A percentile compares a stretch with the other conserved stretches of the same genome.
Conservation (phyloP, 2,113 vertebrate species). For the Platycercus adscitus region DNA sequence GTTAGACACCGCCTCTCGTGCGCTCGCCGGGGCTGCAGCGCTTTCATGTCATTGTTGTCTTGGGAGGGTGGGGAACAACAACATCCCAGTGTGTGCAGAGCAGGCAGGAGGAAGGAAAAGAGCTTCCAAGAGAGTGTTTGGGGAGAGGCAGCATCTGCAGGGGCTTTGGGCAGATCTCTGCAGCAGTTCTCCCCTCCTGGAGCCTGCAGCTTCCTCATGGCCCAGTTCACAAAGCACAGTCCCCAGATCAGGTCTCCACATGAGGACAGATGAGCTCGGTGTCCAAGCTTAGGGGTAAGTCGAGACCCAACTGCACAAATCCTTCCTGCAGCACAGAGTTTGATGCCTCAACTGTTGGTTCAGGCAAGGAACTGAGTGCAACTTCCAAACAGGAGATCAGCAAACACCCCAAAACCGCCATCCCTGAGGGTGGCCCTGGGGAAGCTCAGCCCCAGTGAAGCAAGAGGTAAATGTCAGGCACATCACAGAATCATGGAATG, state of each 20-base stretch:
- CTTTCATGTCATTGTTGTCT: constrained; percentile 63
- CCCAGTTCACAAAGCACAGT: background rate
- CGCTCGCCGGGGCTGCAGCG: background rate
- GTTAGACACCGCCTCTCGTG: background rate
- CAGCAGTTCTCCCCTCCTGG: background rate
- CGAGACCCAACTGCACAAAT: background rate
- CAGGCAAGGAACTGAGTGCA: background rate
- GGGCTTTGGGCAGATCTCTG: background rate
- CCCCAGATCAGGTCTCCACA: fast-evolving
- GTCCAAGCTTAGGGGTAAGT: background rate
- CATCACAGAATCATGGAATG: too few relatives aligned
- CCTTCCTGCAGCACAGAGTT: background rate
- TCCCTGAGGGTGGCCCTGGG: background rate
- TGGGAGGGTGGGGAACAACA: constrained; percentile 41
- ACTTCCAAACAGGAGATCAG: background rate
- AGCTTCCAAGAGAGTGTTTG: background rate
- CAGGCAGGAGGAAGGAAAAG: constrained; percentile 19
- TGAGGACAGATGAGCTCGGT: fast-evolving
- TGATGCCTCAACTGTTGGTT: background rate
- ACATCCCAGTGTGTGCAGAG: background rate
- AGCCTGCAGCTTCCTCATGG: background rate
- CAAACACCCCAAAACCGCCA: background rate
- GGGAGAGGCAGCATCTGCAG: background rate
- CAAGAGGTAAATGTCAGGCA: background rate
- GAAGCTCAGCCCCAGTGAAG: background rate